Evolutionary conservation across 1,140 invertebrate species (phyloP), one percentile per base, ranked within the genome.

Genomic region (Patella vulgata): DNA sequence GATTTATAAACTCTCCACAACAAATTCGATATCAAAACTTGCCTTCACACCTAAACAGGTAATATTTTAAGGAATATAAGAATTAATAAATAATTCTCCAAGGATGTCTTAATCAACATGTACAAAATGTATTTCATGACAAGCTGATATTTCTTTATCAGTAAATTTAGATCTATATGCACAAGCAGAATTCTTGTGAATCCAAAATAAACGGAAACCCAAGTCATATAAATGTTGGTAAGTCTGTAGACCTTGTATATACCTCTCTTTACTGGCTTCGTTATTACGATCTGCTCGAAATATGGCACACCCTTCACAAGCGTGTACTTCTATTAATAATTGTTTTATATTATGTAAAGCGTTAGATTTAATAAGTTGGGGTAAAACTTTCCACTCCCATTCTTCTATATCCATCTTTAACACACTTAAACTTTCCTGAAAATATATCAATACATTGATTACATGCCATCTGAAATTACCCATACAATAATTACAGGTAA

Each of bases 71-170:
- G n/a, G n/a, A n/a, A n/a, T n/a, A n/a, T n/a, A n/a, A n/a, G n/a
- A n/a, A n/a, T n/a, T n/a, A n/a, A n/a, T n/a, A n/a, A n/a, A n/a
- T n/a, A n/a, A n/a, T n/a, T n/a, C n/a, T n/a, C n/a, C n/a, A n/a
- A n/a, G n/a, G n/a, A n/a, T n/a, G n/a, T n/a, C 5, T 54, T 36
- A 54, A 8, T 21, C 25, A 17, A 54, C 36, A n/a, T 80, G 88
- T 90, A 66, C 87, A 27, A 64, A 31, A 30, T 64, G 62, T 19
- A 77, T 33, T 48, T 77, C 75, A 25, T 68, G 66, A 46, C 75
- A 77, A n/a, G 66, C 75, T 51, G 54, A 68, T 12, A 68, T 39
- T 56, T 73, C 64, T 5, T 54, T 36, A 23, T 55, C 42, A 2
- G 50, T 63, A 30, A 69, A 68, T 39, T 56, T 58, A 21, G 70